Conservation (phyloP, 2,113 vertebrate genomes). For the Myotis brandtii region DNA sequence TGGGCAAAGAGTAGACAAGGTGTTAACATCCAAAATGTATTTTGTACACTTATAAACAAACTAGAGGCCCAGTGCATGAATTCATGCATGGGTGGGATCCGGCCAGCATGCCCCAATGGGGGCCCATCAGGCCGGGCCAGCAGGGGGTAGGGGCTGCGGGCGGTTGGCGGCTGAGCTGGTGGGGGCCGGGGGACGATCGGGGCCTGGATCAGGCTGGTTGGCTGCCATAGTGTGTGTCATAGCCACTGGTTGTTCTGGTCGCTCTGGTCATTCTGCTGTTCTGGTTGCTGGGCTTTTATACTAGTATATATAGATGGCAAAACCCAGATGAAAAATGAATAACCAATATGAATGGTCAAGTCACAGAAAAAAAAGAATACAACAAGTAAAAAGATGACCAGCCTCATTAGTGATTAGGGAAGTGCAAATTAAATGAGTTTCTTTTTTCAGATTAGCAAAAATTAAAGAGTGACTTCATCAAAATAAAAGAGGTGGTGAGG, state of each 20-base stretch:
- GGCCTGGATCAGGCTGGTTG: too few species aligned
- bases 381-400: not conserved
- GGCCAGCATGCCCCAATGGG: too few species aligned
- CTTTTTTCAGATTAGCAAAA: not conserved
- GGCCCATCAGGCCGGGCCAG: too few species aligned
- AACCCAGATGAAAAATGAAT: slow-evolving; percentile 14
- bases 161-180: too few species aligned
- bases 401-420: not conserved
- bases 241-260: too few species aligned
- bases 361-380: not conserved
- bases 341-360: not conserved
- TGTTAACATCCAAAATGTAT: slow-evolving; percentile 44
- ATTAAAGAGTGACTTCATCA: not conserved
- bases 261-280: too few species aligned
- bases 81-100: too few species aligned
- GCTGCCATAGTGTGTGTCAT: too few species aligned
- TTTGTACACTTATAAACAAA: slow-evolving; percentile 47
- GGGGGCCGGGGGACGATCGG: too few species aligned
- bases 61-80: too few species aligned
- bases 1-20: slow-evolving; percentile 10
- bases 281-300: too few species aligned
- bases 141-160: too few species aligned
- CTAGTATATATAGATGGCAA: not conserved
- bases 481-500: not conserved
- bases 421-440: not conserved